Evolutionary conservation across 2,888 invertebrate species (phyloP), one percentile per base, ranked within the genome.

Genomic region (Periphyllus acericola): DNA sequence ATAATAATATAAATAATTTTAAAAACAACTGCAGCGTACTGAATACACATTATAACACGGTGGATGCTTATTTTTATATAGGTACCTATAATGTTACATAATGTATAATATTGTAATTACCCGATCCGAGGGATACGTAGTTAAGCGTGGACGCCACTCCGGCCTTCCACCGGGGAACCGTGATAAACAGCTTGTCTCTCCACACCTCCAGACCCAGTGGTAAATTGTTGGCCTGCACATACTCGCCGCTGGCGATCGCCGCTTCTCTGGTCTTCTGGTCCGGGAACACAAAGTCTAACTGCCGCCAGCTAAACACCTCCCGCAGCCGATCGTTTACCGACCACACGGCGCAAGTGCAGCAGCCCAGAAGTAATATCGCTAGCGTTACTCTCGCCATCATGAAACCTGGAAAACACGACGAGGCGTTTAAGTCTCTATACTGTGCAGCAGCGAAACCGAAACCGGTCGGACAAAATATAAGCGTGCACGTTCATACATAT

Each of bases 151-250:
- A 93, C 17, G 94, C 94, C 0, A 96, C 95, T 0, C 96, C 96
- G 36, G 93, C 92, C 91, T 94, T 93, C 91, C 96, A 93, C 14
- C 97, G 93, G 0, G 97, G 97, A 3, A 96, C 95, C 21, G 94
- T 94, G 40, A 97, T 94, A 91, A 96, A 97, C n/a, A 97, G 92
- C 90, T 96, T 96, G 91, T 96, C 94, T 89, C 93, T 93, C 94
- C 95, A 96, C 89, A 96, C 92, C 91, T 97, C 96, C 52, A 97
- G 94, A 34, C 96, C 97, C 1, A 96, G 96, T 0, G 96, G 96
- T 1, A 96, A 92, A 83, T 94, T 95, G 91, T 96, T 96, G 91
- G 95, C 95, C 0, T 95, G 96, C 36, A 89, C 95, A 91, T 94
- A 96, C 81, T 92, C 92, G 74, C 94, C 94, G 29, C 92, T 93